Conservation (phyloP, 2,113 vertebrate genomes). For the Lampris incognitus region DNA sequence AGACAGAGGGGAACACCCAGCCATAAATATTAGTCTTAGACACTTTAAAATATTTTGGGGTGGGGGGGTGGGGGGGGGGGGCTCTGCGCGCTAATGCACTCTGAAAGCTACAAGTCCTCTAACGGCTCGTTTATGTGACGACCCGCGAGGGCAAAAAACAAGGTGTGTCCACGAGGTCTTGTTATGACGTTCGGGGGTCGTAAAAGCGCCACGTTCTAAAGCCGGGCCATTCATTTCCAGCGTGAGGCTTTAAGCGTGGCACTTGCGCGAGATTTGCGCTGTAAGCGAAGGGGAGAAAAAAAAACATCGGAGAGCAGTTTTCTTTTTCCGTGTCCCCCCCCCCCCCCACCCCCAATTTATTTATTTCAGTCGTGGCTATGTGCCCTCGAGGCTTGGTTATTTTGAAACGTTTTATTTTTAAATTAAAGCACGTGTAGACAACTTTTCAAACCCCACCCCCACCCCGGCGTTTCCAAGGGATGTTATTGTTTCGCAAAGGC, state of each 20-base stretch:
- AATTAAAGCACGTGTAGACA: no score
- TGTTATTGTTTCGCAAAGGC: no score
- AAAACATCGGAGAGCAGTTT: conserved; percentile 79
- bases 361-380: conserved; percentile 58
- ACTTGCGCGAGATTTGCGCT: conserved; percentile 70
- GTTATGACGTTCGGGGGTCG: conserved; percentile 73
- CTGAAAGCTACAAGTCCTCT: conserved; percentile 76
- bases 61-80: conserved; percentile 75
- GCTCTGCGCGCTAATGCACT: conserved; percentile 70
- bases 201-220: conserved; percentile 78
- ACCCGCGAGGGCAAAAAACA: conserved; percentile 73
- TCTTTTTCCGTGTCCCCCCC: conserved; percentile 74
- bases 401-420: conserved; percentile 29
- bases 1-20: conserved; percentile 81
- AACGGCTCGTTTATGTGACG: conserved; percentile 81
- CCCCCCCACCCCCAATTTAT: conserved; percentile 4
- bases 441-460: no score
- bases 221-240: conserved; percentile 73
- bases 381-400: conserved; percentile 67
- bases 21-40: conserved; percentile 77
- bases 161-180: conserved; percentile 81
- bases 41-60: conserved; percentile 76
- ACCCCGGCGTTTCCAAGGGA: no score
- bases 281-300: conserved; percentile 71
- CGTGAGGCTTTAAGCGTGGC: conserved; percentile 56